These are phyloP conservation scores for Sebastes glaucus DNA, from an alignment of 2,797 vertebrate genomes.

Conservation along the genomic window DNA sequence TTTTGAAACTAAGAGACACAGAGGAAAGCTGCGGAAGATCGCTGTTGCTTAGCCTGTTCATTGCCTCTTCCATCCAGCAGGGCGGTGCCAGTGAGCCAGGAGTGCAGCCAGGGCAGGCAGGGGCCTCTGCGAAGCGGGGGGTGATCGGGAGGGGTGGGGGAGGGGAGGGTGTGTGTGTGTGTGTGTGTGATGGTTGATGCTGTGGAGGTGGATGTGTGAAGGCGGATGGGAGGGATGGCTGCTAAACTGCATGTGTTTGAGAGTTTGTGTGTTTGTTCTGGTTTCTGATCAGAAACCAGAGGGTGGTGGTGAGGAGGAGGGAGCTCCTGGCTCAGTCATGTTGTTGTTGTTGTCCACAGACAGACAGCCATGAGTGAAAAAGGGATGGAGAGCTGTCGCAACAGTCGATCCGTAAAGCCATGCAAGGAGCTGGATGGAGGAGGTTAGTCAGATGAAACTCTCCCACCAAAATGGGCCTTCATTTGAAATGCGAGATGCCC, in stretches of 20 bases:
- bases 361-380: conserved; percentile 54
- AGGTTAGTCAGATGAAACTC: conserved; percentile 37
- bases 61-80: conserved; percentile 86
- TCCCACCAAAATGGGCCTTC: conserved; percentile 12
- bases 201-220: conserved; percentile 52
- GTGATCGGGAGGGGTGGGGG: conserved; percentile 53
- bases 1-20: conserved; percentile 58
- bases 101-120: conserved; percentile 83
- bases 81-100: conserved; percentile 83
- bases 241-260: conserved; percentile 24
- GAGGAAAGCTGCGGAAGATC: conserved; percentile 71
- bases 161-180: conserved; percentile 15
- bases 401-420: conserved; percentile 56
- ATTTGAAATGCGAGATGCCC: conserved; percentile 19
- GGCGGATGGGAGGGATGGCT: conserved; percentile 47
- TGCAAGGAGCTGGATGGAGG: conserved; percentile 62
- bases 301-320: conserved; percentile 1
- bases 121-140: conserved; percentile 82
- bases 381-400: conserved; percentile 38
- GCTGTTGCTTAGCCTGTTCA: conserved; percentile 85
- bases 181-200: conserved; percentile 51
- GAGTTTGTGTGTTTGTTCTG: conserved; percentile 48
- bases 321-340: conserved; percentile 57
- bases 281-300: conserved; percentile 23
- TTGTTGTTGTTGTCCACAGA: conserved; percentile 53